Evolutionary conservation across 2,797 vertebrate genomes (phyloP).

Genomic region (Diplodus puntazzo): DNA sequence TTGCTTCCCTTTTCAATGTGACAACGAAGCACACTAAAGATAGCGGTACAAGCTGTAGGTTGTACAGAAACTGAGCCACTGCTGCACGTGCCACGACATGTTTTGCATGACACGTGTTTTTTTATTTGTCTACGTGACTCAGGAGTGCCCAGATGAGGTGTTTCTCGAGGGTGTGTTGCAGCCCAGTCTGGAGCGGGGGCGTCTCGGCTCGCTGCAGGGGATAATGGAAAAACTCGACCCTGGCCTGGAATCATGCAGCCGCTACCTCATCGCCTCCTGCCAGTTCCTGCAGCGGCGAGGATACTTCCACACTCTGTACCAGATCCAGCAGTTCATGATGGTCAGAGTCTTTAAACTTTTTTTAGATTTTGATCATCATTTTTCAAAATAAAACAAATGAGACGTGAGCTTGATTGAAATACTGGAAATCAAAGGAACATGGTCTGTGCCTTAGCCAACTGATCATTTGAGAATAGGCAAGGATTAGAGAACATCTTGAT

Average conservation of each 20-base stretch:
- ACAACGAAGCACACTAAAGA: neutral
- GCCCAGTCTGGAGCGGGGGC: slow-evolving; percentile 91
- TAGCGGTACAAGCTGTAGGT: neutral
- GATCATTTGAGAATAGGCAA: no score
- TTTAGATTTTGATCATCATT: slow-evolving; percentile 1
- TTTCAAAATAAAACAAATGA: neutral
- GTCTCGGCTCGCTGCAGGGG: slow-evolving; percentile 90
- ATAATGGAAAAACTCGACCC: slow-evolving; percentile 92
- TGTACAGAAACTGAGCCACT: neutral
- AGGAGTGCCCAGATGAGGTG: slow-evolving; percentile 94
- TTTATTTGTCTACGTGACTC: neutral
- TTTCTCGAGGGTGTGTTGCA: slow-evolving; percentile 95
- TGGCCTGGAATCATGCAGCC: slow-evolving; percentile 90
- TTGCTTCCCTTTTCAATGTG: neutral
- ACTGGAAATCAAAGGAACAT: neutral
- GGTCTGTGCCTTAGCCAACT: neutral
- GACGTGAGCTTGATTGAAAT: neutral
- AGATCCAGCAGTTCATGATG: slow-evolving; percentile 98
- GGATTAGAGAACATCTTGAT: no score
- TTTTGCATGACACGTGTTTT: neutral
- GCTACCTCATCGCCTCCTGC: slow-evolving; percentile 95
- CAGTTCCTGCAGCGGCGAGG: slow-evolving; percentile 93
- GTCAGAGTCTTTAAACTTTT: slow-evolving; percentile 73
- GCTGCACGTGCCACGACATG: neutral
- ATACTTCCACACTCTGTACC: slow-evolving; percentile 94